A percentile compares a stretch with the other conserved stretches of the same genome.
These are phyloP conservation scores for Coregonus suidteri DNA, from an alignment of 2,797 vertebrate species.

Conservation along the genomic window DNA sequence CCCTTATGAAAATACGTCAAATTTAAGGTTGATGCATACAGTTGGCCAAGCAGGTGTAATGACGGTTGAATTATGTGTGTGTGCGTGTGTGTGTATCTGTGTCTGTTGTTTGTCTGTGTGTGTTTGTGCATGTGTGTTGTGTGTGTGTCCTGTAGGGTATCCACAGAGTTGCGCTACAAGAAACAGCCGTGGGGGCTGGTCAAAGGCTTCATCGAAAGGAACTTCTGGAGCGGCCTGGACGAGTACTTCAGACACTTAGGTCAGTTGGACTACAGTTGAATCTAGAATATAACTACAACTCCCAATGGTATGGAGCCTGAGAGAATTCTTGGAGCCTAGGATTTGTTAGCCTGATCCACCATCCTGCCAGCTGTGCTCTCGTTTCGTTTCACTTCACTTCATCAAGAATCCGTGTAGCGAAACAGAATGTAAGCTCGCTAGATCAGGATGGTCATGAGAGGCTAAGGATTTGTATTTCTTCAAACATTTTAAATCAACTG, in stretches of 20 bases:
- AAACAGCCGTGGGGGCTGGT: constrained; percentile 92
- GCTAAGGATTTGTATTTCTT: not conserved
- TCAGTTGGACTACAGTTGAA: constrained; percentile 53
- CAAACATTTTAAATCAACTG: not conserved
- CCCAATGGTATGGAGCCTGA: not conserved
- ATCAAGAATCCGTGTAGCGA: not conserved
- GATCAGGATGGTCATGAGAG: not conserved
- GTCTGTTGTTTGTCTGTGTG: not conserved
- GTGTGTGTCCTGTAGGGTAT: constrained; percentile 76
- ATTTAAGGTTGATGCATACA: not conserved
- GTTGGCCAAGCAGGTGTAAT: not conserved
- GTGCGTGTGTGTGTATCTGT: not conserved
- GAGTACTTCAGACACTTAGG: constrained; percentile 89
- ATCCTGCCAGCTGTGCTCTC: not conserved
- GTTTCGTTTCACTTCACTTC: not conserved
- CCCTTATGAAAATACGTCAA: not conserved
- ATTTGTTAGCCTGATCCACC: not conserved
- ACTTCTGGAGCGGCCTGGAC: constrained; percentile 89
- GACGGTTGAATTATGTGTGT: not conserved
- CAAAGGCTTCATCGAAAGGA: constrained; percentile 91
- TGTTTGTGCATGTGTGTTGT: constrained; percentile 12
- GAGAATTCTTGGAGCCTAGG: too few relatives aligned
- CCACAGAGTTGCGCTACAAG: constrained; percentile 87
- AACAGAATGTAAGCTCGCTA: not conserved
- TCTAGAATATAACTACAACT: not conserved